Evolutionary conservation across 2,113 vertebrate species (phyloP), one percentile per base, ranked within the genome.

Genomic region (Apeltes quadracus): DNA sequence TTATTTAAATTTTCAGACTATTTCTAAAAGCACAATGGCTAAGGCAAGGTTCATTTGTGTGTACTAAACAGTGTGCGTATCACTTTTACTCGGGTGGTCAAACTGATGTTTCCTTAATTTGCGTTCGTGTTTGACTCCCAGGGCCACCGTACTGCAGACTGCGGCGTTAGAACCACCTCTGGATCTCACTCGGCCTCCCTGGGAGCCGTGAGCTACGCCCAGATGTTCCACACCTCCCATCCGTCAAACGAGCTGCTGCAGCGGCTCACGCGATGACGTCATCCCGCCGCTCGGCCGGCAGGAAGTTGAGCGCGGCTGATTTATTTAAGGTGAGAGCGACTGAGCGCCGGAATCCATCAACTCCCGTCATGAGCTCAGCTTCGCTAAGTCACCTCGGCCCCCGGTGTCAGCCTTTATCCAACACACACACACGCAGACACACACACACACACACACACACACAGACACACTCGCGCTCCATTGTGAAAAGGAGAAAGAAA

Each of bases 241-340:
- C 22, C 22, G 25, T 12, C 18, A n/a, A 51, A 50, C 6, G 53
- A 11, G 18, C 63, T 16, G 44, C 25, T 9, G 22, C 58, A 2
- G n/a, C 1, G 20, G 29, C 14, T 51, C 32, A 22, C 16, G 10
- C 62, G 8, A 29, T 65, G 62, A 65, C 23, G 46, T 38, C 62
- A 38, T 16, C 22, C 22, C 14, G 5, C 38, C 53, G 3, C 53
- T 55, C 25, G 2, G 50, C 5, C 5, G 23, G 48, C 62, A 53
- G 32, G 63, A 66, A 53, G 48, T 66, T 11, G 63, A 53, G 63
- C 18, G 48, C 48, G 25, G 63, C n/a, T 53, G 63, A 66, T 53
- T 66, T 66, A 66, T 66, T 66, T 66, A 51, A 38, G 44, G 29
- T 51, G 29, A 51, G 44, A 64, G 62, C 7, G 36, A 50, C 44